Percentiles rank a stretch among this genome's conserved stretches.
These are phyloP conservation scores for Rostratula benghalensis DNA, from an alignment of 2,113 vertebrate species.

Conservation along the genomic window DNA sequence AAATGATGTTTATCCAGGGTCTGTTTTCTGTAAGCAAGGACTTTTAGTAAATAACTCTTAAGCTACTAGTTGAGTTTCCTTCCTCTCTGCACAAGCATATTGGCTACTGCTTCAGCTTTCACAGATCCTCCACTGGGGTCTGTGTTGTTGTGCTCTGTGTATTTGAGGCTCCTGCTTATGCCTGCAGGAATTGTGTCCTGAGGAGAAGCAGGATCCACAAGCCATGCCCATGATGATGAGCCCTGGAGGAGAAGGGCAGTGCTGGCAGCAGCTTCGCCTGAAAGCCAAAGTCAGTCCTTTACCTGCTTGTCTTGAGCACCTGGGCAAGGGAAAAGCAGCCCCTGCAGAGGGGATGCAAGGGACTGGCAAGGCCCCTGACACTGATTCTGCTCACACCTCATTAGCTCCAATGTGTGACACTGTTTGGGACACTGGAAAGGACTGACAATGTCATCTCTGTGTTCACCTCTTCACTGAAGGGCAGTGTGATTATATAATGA, in stretches of 20 bases:
- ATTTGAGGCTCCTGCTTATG: background rate
- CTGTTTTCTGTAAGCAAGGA: background rate
- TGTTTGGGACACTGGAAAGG: background rate
- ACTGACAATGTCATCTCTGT: background rate
- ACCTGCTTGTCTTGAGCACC: background rate
- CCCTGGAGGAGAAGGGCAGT: background rate
- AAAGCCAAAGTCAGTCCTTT: background rate
- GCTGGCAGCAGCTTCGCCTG: background rate
- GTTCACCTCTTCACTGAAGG: fast-evolving
- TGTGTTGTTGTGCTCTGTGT: background rate
- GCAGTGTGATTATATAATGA: background rate
- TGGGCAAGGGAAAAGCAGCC: background rate
- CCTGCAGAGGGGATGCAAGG: background rate
- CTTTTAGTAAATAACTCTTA: background rate
- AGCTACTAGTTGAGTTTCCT: background rate
- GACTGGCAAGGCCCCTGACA: no score
- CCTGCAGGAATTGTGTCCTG: background rate
- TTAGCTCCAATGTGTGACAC: fast-evolving
- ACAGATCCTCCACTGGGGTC: background rate
- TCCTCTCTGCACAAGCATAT: background rate
- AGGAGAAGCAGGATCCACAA: background rate
- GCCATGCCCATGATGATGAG: background rate
- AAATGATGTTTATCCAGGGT: fast-evolving
- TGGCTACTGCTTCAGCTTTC: background rate
- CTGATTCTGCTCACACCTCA: background rate